Conservation (phyloP, 2,797 vertebrate species). For the Epinephelus coioides region DNA sequence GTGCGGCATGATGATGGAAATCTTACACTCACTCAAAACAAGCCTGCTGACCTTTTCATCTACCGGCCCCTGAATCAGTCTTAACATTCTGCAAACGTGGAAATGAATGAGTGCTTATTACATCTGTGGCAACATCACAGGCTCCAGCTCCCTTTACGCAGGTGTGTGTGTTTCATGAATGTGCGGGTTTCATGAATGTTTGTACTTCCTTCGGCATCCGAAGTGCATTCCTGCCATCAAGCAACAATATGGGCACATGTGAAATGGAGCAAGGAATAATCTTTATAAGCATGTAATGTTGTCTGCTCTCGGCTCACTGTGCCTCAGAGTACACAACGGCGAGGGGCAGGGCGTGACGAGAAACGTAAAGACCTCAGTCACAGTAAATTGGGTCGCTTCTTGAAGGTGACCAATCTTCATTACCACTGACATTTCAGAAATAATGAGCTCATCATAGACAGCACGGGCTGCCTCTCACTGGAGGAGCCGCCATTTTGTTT, state of each 20-base stretch:
- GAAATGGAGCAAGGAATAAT: constrained; percentile 47
- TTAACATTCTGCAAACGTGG: constrained; percentile 70
- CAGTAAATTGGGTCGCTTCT: constrained; percentile 56
- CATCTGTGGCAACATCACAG: constrained; percentile 65
- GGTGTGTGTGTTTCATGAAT: constrained; percentile 44
- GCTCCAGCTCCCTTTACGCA: constrained; percentile 28
- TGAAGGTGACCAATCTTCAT: constrained; percentile 72
- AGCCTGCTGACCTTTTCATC: constrained; percentile 80
- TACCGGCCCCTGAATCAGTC: constrained; percentile 66
- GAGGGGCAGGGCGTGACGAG: constrained; percentile 33
- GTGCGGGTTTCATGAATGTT: constrained; percentile 41
- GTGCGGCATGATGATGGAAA: constrained; percentile 80
- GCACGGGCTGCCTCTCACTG: not conserved
- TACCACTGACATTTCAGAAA: constrained; percentile 68
- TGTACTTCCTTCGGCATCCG: constrained; percentile 35
- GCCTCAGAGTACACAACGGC: constrained; percentile 13
- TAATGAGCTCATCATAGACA: constrained; percentile 63
- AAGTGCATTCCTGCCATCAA: constrained; percentile 31
- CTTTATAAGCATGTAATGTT: constrained; percentile 44
- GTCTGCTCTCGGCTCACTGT: constrained; percentile 17
- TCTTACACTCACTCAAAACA: constrained; percentile 81
- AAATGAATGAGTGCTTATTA: constrained; percentile 76
- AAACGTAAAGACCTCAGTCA: constrained; percentile 58
- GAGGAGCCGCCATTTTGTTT: constrained; percentile 47
- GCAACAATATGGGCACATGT: constrained; percentile 40